Percentiles rank a stretch among this genome's conserved stretches.
These are phyloP conservation scores for Drosophila maculinotata DNA, from an alignment of 2,888 invertebrate genomes.

Conservation along the genomic window DNA sequence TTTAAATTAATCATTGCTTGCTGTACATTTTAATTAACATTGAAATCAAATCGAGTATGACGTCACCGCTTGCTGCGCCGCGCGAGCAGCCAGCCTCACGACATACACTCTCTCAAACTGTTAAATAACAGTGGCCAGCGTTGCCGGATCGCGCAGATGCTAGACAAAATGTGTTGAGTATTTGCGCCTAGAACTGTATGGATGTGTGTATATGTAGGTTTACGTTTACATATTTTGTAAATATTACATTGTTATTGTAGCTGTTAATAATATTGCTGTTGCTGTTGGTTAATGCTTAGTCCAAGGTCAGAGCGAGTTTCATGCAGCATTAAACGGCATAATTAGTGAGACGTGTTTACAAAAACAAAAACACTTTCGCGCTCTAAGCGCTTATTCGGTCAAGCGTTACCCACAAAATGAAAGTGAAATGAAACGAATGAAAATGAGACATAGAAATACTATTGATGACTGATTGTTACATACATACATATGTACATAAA, in stretches of 20 bases:
- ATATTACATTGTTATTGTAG: slow-evolving; percentile 11
- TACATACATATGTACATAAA: slow-evolving; percentile 1
- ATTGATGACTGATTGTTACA: too few relatives aligned
- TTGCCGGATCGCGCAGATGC: slow-evolving; percentile 1
- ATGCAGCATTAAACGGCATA: slow-evolving; percentile 67
- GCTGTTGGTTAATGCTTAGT: slow-evolving; percentile 37
- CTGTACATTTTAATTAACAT: neutral
- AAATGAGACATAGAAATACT: slow-evolving; percentile 42
- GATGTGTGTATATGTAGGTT: neutral
- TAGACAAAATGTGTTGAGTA: neutral
- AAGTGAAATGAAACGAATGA: slow-evolving; percentile 67
- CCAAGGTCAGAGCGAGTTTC: slow-evolving; percentile 63
- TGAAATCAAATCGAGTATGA: too few relatives aligned
- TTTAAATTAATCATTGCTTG: too few relatives aligned
- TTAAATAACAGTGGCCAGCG: slow-evolving; percentile 5
- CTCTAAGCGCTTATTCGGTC: slow-evolving; percentile 43
- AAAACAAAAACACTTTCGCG: slow-evolving; percentile 61
- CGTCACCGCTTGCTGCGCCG: slow-evolving; percentile 5
- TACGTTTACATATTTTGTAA: slow-evolving; percentile 11
- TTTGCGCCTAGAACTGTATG: too few relatives aligned
- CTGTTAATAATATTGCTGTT: slow-evolving; percentile 11
- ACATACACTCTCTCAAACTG: neutral
- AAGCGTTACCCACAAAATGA: slow-evolving; percentile 61
- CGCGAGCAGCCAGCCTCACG: too few relatives aligned
- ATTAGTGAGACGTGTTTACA: slow-evolving; percentile 49